A percentile compares a stretch with the other conserved stretches of the same genome.
Conservation (phyloP, 1,140 invertebrate genomes). For the Drosophila tsacasi region DNA sequence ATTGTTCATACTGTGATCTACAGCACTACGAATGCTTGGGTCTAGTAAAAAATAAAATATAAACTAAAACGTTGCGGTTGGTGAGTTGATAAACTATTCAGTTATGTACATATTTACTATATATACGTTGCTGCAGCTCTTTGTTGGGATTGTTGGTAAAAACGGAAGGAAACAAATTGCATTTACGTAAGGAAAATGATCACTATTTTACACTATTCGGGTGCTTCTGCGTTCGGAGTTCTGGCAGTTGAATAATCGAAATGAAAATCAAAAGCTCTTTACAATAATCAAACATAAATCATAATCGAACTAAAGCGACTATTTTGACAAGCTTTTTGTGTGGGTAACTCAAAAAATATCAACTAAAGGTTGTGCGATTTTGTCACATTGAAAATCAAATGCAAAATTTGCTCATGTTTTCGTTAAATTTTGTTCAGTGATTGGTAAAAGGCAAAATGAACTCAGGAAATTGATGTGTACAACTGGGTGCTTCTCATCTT, state of each 20-base stretch:
- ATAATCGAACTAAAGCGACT: slow-evolving; percentile 18
- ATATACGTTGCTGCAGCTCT: slow-evolving; percentile 46
- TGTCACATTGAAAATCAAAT: slow-evolving; percentile 40
- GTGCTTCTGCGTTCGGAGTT: slow-evolving; percentile 52
- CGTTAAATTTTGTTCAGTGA: slow-evolving; percentile 33
- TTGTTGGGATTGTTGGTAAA: slow-evolving; percentile 47
- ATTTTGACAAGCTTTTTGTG: slow-evolving; percentile 59
- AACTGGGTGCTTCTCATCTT: slow-evolving; percentile 71
- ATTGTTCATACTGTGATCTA: slow-evolving; percentile 53
- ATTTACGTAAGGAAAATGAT: slow-evolving; percentile 83
- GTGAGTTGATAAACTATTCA: slow-evolving; percentile 54
- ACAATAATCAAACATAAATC: slow-evolving; percentile 18
- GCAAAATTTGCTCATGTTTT: slow-evolving; percentile 64
- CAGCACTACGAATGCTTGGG: slow-evolving; percentile 57
- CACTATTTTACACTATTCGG: slow-evolving; percentile 57
- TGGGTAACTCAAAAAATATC: slow-evolving; percentile 14
- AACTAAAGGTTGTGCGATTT: slow-evolving; percentile 61
- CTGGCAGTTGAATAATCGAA: slow-evolving; percentile 44
- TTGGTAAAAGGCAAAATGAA: slow-evolving; percentile 70
- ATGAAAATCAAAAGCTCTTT: slow-evolving; percentile 29
- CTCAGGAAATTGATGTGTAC: slow-evolving; percentile 51
- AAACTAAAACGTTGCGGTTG: slow-evolving; percentile 31
- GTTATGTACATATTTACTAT: slow-evolving; percentile 39
- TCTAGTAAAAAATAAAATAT: slow-evolving; percentile 25
- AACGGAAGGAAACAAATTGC: slow-evolving; percentile 82